These are phyloP conservation scores for Petrolisthes manimaculis DNA, from an alignment of 2,888 invertebrate species.

Conservation along the genomic window DNA sequence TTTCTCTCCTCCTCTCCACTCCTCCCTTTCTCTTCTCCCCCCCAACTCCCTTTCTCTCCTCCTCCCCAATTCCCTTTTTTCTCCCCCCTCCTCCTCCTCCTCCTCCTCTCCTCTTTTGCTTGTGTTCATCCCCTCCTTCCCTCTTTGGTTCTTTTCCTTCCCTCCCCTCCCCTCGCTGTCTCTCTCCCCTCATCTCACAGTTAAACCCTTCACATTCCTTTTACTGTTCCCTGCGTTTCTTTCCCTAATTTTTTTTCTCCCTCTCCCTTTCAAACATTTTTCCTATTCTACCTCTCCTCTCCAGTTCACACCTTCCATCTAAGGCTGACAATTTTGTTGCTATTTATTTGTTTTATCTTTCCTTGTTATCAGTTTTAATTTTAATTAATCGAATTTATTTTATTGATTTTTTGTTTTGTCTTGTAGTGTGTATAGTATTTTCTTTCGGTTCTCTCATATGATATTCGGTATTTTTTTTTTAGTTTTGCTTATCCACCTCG, in stretches of 20 bases:
- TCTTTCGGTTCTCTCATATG: too few species aligned
- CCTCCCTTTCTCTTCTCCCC: not conserved
- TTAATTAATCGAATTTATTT: too few species aligned
- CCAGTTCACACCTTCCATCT: not conserved
- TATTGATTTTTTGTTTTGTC: too few species aligned
- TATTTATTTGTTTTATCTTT: too few species aligned
- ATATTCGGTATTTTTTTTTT: too few species aligned
- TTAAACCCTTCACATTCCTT: not conserved
- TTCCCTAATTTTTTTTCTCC: not conserved
- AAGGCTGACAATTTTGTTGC: too few species aligned
- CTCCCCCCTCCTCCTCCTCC: not conserved
- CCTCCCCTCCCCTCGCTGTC: not conserved
- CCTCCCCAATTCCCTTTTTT: not conserved
- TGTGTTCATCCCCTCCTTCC: not conserved
- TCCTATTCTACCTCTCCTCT: not conserved
- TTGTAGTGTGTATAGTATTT: not conserved
- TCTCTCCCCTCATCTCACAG: not conserved
- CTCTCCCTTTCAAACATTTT: not conserved
- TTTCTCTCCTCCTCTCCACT: not conserved
- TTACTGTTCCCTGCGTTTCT: not conserved
- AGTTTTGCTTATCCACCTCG: too few species aligned
- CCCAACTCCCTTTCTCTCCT: not conserved
- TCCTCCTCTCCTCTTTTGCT: not conserved
- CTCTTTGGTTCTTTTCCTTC: not conserved
- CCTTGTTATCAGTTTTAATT: too few species aligned